These are phyloP conservation scores for Eristalis tenax DNA, from an alignment of 2,888 invertebrate species.

Conservation along the genomic window DNA sequence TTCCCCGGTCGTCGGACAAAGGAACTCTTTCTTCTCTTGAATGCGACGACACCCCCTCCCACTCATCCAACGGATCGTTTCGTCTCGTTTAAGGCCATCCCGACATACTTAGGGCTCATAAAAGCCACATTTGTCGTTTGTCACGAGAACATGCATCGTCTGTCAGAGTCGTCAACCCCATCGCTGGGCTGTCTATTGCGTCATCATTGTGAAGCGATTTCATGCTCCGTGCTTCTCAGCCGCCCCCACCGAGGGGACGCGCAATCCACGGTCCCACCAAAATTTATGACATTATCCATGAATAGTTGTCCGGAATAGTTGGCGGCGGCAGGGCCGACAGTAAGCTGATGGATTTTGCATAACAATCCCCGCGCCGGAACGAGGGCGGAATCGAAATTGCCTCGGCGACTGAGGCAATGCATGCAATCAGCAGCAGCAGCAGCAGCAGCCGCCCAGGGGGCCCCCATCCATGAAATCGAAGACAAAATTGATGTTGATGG, in stretches of 20 bases:
- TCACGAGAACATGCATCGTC: constrained; percentile 3
- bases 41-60: background rate
- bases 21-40: background rate
- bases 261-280: constrained; percentile 12
- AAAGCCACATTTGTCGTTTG: constrained; percentile 37
- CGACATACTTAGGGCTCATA: constrained; percentile 62
- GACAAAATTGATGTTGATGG: constrained; percentile 48
- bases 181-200: constrained; percentile 49
- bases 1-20: constrained; percentile 27
- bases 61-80: background rate
- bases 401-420: constrained; percentile 14
- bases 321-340: constrained; percentile 27
- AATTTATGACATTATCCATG: constrained; percentile 68
- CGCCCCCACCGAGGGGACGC: constrained; percentile 14
- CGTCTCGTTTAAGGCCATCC: constrained; percentile 58
- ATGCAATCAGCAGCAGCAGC: background rate
- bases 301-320: constrained; percentile 62
- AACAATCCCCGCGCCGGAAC: constrained; percentile 50
- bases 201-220: constrained; percentile 62
- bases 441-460: background rate
- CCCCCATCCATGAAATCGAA: constrained; percentile 45
- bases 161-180: constrained; percentile 10
- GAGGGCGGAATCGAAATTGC: constrained; percentile 66
- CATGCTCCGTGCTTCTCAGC: constrained; percentile 30
- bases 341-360: constrained; percentile 70